Evolutionary conservation across 2,113 vertebrate genomes (phyloP), one percentile per base, ranked within the genome.

Genomic region (Ctenomys sociabilis): DNA sequence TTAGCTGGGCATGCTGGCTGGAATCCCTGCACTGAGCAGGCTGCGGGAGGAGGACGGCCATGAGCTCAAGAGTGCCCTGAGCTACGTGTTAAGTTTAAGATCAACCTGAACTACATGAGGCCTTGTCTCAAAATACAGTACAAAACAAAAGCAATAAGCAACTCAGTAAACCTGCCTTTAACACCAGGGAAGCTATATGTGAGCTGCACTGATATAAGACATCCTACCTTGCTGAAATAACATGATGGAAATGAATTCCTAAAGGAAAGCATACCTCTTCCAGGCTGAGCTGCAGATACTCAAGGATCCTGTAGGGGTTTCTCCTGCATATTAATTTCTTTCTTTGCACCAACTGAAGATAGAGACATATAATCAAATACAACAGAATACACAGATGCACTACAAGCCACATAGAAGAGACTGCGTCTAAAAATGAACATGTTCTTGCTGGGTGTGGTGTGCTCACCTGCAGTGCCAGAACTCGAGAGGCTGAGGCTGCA

Each of bases 221-320:
- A 81, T 88, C 98, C 98, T 98, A 99, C 99, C 99, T 99, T 98
- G 72, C 63, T n/a, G 37, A 72, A 70, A 66, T 16, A 90, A 32
- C 95, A 17, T 14, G 93, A 86, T 90, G 77, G 49, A 91, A 94
- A 75, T 75, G 72, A 28, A 96, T 77, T 28, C 26, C 16, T 45
- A 77, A 94, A 86, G 83, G 66, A 40, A 94, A 92, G 96, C 98
- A 66, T 97, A 99, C 99, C 99, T 99, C 99, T 97, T 99, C 99
- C 70, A 99, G 98, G 97, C 99, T 99, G 95, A 99, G 99, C 2
- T 99, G 99, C 84, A 99, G 98, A 94, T 99, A 99, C 83, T 99
- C 99, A 54, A 99, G 98, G 89, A 99, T 98, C 80, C 95, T 96
- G 85, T 99, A 98, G 0, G 99, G 99, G 96, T 99, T 99, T 93